Evolutionary conservation across 2,888 invertebrate genomes (phyloP).

Genomic region (Ernsta delagoae): DNA sequence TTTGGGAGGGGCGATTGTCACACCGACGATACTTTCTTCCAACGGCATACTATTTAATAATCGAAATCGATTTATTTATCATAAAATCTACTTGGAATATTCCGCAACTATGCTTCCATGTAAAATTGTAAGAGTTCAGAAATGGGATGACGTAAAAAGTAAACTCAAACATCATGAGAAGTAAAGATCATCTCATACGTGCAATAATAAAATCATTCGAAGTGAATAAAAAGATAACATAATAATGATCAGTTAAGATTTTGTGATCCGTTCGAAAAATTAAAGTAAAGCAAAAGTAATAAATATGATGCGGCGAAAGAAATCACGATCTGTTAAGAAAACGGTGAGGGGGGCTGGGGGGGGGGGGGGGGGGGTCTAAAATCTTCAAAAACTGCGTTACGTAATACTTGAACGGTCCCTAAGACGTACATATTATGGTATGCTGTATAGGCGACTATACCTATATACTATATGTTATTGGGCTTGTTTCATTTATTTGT

Average conservation of each 20-base stretch:
- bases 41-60: background rate
- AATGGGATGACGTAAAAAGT: slow-evolving; percentile 59
- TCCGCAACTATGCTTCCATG: slow-evolving; percentile 72
- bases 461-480: too few species aligned
- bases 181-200: slow-evolving; percentile 62
- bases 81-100: background rate
- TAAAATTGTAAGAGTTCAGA: slow-evolving; percentile 71
- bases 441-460: too few species aligned
- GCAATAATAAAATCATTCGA: slow-evolving; percentile 54
- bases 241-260: slow-evolving; percentile 68
- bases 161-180: slow-evolving; percentile 53
- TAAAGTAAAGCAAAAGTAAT: slow-evolving; percentile 74
- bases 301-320: slow-evolving; percentile 72
- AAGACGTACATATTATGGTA: too few species aligned
- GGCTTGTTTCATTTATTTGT: too few species aligned
- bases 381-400: too few species aligned
- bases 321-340: slow-evolving; percentile 71
- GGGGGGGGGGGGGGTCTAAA: too few species aligned
- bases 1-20: slow-evolving; percentile 79
- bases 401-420: too few species aligned
- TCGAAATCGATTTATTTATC: background rate
- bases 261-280: slow-evolving; percentile 69
- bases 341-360: slow-evolving; percentile 64
- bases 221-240: slow-evolving; percentile 13
- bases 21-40: slow-evolving; percentile 64